Evolutionary conservation across 2,113 vertebrate species (phyloP), one percentile per base, ranked within the genome.

Genomic region (Anguilla rostrata): DNA sequence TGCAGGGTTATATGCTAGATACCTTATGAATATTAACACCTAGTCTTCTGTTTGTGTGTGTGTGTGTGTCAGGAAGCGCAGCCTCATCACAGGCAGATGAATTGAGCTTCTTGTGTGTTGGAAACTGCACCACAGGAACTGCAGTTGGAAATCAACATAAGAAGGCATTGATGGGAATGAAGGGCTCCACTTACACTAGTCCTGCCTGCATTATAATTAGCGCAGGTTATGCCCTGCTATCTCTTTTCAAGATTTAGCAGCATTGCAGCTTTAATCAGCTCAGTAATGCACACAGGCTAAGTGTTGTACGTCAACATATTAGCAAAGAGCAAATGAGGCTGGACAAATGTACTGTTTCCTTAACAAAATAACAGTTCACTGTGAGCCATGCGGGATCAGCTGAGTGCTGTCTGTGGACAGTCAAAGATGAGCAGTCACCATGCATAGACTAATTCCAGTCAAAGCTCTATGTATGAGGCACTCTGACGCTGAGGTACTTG

Each of bases 1-100:
- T 82, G 80, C 89, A 89, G 87, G 92, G 92, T 92, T 92, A 92
- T 92, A 92, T 87, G 87, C 87, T 78, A 93, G 89, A 92, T 88
- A 12, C 71, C 71, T n/a, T 6, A 75, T 75, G 71, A 75, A 75
- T 75, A 75, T 75, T 75, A 75, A 75, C 71, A 75, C 26, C 71
- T 9, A 75, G 71, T 26, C 5, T 9, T 75, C 15, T 29, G 71
- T 75, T 75, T 75, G 71, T 75, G 6, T 75, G 6, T 75, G 71
- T 75, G 6, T 75, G 71, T 34, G 71, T 75, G 26, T 34, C 9
- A n/a, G n/a, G n/a, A 75, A 75, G 71, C n/a, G 7, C 71, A 29
- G 71, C 71, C 26, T n/a, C 71, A 71, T 71, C 63, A 34, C 71
- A 14, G 71, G n/a, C n/a, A 75, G 71, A 75, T 75, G 71, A 75